Evolutionary conservation across 2,113 vertebrate species (phyloP).

Genomic region (Nothobranchius furzeri): DNA sequence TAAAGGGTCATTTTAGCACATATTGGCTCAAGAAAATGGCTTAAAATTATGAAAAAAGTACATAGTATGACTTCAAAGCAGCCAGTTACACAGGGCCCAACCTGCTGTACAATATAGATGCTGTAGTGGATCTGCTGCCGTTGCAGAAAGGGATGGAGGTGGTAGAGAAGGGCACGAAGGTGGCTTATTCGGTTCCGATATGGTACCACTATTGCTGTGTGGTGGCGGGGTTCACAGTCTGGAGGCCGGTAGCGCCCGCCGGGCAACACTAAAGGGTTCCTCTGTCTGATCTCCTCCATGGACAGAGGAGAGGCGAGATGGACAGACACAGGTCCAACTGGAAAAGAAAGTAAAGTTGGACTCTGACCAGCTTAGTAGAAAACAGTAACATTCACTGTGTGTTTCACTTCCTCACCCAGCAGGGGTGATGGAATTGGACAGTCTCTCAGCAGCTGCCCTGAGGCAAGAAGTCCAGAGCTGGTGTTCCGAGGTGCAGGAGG

Average conservation of each 20-base stretch:
- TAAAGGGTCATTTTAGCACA: too few species aligned
- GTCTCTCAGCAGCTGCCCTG: slow-evolving; percentile 72
- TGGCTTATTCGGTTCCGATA: slow-evolving; percentile 92
- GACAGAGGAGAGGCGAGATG: slow-evolving; percentile 83
- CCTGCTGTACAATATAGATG: slow-evolving; percentile 97
- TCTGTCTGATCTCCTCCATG: slow-evolving; percentile 84
- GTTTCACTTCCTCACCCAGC: slow-evolving; percentile 79
- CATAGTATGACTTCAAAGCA: too few species aligned
- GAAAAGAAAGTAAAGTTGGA: background rate
- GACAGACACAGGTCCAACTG: slow-evolving; percentile 91
- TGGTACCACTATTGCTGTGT: slow-evolving; percentile 90
- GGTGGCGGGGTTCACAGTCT: slow-evolving; percentile 85
- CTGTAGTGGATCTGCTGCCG: slow-evolving; percentile 95
- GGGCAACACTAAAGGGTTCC: slow-evolving; percentile 84
- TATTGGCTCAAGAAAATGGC: too few species aligned
- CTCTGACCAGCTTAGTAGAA: background rate
- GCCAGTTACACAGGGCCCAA: slow-evolving; percentile 46
- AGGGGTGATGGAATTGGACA: slow-evolving; percentile 88
- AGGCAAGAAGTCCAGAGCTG: slow-evolving; percentile 67
- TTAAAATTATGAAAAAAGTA: too few species aligned
- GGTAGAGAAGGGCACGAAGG: slow-evolving; percentile 91
- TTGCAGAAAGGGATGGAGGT: slow-evolving; percentile 95
- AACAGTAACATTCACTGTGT: background rate
- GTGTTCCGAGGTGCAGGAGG: slow-evolving; percentile 68
- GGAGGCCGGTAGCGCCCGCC: slow-evolving; percentile 88